These are phyloP conservation scores for Rhabdomys dilectus DNA, from an alignment of 2,113 vertebrate species.

Conservation along the genomic window DNA sequence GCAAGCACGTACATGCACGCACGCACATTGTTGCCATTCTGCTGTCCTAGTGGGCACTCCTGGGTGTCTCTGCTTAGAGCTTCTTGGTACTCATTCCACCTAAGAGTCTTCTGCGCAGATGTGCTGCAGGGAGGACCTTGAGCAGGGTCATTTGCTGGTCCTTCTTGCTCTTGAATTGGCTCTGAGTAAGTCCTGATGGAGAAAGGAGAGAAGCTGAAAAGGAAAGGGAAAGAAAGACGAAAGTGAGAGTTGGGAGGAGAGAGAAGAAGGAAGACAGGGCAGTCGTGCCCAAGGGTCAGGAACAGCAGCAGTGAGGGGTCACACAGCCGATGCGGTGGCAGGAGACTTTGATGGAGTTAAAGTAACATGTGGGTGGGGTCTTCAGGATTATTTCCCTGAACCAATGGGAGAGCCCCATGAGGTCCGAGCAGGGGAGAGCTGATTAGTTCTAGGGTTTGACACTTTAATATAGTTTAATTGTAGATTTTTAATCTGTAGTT, in stretches of 20 bases:
- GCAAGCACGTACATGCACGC: neutral
- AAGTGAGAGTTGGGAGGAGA: neutral
- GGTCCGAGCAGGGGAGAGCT: neutral
- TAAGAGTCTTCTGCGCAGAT: neutral
- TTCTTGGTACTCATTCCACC: neutral
- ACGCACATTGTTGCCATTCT: neutral
- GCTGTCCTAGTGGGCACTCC: neutral
- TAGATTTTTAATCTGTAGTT: neutral
- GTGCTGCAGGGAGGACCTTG: neutral
- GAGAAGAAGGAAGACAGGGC: neutral
- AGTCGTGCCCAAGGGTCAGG: neutral
- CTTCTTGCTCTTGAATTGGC: neutral
- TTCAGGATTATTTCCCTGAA: neutral
- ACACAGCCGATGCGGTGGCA: neutral
- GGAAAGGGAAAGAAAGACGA: neutral
- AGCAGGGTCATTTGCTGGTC: too few relatives aligned
- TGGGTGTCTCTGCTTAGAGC: neutral
- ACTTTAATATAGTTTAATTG: conserved; percentile 12
- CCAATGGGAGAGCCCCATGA: neutral
- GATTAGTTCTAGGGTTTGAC: neutral
- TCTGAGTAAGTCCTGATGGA: neutral
- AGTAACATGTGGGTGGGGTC: neutral
- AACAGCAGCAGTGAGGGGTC: neutral
- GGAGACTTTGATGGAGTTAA: neutral
- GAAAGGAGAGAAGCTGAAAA: neutral